These are phyloP conservation scores for Lutraria lutraria DNA, from an alignment of 2,888 invertebrate genomes.

Conservation along the genomic window DNA sequence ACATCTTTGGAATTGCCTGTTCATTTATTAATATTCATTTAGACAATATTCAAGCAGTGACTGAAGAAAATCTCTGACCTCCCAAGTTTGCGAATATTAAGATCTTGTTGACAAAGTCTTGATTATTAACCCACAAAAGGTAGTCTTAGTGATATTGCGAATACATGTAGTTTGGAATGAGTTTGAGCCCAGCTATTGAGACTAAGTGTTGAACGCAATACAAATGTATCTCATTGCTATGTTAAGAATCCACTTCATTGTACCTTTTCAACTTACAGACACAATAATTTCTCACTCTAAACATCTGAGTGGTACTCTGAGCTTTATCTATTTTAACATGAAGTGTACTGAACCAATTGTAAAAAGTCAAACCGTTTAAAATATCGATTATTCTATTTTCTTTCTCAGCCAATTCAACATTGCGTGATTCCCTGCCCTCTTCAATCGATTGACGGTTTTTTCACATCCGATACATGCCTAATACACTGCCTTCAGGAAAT, in stretches of 20 bases:
- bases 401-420: constrained; percentile 4
- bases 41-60: neutral
- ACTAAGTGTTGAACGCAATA: no score
- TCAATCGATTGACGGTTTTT: constrained; percentile 12
- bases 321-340: neutral
- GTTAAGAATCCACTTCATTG: no score
- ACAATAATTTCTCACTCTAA: neutral
- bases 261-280: neutral
- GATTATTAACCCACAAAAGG: neutral
- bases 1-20: constrained; percentile 11
- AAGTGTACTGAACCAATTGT: constrained; percentile 11
- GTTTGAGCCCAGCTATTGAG: no score
- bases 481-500: constrained; percentile 11
- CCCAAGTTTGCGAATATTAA: neutral
- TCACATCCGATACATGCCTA: constrained; percentile 2
- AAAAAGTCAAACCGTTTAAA: constrained; percentile 26
- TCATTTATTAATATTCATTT: constrained; percentile 8
- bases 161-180: no score
- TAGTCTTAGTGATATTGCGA: no score
- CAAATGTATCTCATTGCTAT: no score
- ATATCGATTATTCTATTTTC: constrained; percentile 16
- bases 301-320: neutral
- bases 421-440: constrained; percentile 9
- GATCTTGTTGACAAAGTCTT: neutral
- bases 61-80: neutral